Conservation (phyloP, 2,888 invertebrate genomes). For the Cecidostiba fungosa region DNA sequence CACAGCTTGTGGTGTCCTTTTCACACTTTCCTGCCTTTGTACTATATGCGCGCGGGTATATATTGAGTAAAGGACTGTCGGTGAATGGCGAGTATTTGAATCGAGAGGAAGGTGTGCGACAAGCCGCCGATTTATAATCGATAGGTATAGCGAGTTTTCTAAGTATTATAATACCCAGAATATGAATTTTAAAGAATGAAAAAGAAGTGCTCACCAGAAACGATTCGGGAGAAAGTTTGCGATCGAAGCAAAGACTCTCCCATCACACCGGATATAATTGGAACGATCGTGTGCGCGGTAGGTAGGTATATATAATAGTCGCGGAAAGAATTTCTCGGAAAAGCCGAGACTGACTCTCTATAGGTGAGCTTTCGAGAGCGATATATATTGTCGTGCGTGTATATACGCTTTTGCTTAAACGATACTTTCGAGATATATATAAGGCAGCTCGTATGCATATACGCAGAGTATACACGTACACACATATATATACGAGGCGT, state of each 20-base stretch:
- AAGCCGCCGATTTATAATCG: neutral
- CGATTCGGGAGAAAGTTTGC: slow-evolving; percentile 6
- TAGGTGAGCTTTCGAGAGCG: neutral
- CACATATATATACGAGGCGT: neutral
- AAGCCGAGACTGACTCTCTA: slow-evolving; percentile 13
- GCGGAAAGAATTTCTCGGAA: slow-evolving; percentile 47
- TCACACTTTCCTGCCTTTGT: slow-evolving; percentile 39
- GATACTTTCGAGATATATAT: slow-evolving; percentile 30
- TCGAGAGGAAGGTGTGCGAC: neutral
- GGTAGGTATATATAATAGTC: slow-evolving; percentile 2
- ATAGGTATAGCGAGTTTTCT: too few species aligned
- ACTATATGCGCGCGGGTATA: neutral
- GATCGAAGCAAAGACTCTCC: neutral
- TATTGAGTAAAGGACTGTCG: neutral
- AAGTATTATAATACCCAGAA: too few species aligned
- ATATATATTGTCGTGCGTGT: neutral
- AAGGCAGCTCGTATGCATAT: neutral
- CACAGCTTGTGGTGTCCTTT: neutral
- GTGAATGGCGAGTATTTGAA: neutral
- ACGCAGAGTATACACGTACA: neutral
- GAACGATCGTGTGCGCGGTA: slow-evolving; percentile 31
- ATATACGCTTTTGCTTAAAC: neutral
- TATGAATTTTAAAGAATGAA: neutral
- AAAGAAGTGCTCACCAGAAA: neutral
- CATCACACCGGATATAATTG: slow-evolving; percentile 47